Base-by-base conservation (phyloP, 2,888 invertebrate species). In the Xanthorhoe designata region DNA sequence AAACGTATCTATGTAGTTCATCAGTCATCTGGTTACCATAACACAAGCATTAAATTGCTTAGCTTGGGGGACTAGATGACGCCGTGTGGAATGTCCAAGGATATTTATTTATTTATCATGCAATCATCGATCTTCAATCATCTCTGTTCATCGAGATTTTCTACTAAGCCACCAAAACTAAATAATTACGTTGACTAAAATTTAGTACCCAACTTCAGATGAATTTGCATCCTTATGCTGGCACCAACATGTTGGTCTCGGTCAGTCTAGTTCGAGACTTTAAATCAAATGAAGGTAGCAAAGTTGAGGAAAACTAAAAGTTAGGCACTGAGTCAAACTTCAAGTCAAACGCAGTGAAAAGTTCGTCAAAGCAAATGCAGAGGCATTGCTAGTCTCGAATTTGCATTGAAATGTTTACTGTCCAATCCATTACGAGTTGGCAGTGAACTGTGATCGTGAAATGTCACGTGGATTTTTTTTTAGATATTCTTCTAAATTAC, bases 321-420 rank as follows among this genome's bases (percentile, higher is more conserved):
- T 61, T 53, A 13, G 6, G 19, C 42, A 54, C 47, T n/a, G 19
- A 62, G 49, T 55, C 42, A 53, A n/a, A 61, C 60, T 49, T 49
- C 64, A 64, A 68, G 64, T 63, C 61, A 68, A 68, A 64, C 64
- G 52, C 67, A 67, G 47, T 58, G 60, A 66, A 61, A 69, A 66
- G 61, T 61, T 64, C 1, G n/a, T 65, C 52, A 58, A 61, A 63
- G 66, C 66, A 50, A 17, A 57, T 24, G 45, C 19, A 6, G 35
- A 38, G 55, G 24, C 32, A 57, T 29, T 17, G 24, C 10, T 54
- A 59, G 24, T 58, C 52, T 19, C 0, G n/a, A 59, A 61, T 57
- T 64, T 50, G 66, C 54, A 62, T 62, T 54, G 59, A 42, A 54
- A 42, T 54, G 15, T 59, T 64, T 42, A 18, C 29, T 42, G 17